Evolutionary conservation across 2,888 invertebrate genomes (phyloP), one percentile per base, ranked within the genome.

Genomic region (Allygus modestus): DNA sequence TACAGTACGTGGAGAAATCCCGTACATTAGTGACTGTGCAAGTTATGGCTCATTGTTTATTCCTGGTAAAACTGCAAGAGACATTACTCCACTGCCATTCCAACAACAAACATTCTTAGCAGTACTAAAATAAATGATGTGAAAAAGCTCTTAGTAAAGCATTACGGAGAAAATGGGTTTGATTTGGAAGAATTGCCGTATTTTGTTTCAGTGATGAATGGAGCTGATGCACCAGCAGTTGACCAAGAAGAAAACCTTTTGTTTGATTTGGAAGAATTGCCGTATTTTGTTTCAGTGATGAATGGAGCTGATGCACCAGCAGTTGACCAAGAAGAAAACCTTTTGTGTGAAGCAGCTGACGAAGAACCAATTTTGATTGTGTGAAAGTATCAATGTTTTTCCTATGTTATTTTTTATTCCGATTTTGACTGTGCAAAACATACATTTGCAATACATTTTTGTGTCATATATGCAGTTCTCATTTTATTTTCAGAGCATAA

Each of bases 31-130:
- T 61, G 61, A 61, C n/a, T 9, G 61, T 61, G 20, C 12, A 51
- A 51, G 15, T 4, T 51, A 51, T 51, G 51, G 51, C n/a, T 51
- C 51, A 51, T 51, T 51, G 61, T 61, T 61, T 15, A 23, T 61
- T 61, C 2, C 61, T 28, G 61, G 61, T 28, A 61, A 61, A 15
- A 61, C 61, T 61, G 26, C 26, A 61, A 61, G n/a, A 73, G 73
- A 73, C 73, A 73, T 73, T 73, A 33, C 73, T 73, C 73, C 73
- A 73, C 2, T 31, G 4, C 73, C 37, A 73, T 73, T 31, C 73
- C 12, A 73, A 33, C 28, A 73, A 73, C 73, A 31, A 73, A 61
- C 15, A 61, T 61, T 61, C 5, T 61, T 23, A 61, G 61, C 61
- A 61, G 20, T 61, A n/a, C 23, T 7, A 61, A 61, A 61, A 7